These are phyloP conservation scores for Mustela erminea DNA, from an alignment of 2,797 vertebrate species.

Conservation along the genomic window DNA sequence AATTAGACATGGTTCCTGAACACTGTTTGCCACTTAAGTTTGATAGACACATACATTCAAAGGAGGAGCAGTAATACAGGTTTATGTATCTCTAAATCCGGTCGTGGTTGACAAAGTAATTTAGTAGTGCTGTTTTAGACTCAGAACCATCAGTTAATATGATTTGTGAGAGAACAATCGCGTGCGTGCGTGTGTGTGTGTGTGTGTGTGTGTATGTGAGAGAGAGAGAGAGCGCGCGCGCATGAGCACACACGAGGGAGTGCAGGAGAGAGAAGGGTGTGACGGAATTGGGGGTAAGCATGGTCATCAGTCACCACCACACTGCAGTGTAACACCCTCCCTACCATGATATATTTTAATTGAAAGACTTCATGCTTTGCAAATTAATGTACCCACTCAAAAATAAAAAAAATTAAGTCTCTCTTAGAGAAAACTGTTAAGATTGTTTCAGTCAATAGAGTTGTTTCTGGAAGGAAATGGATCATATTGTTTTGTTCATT, in stretches of 20 bases:
- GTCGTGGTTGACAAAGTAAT: neutral
- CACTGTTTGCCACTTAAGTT: neutral
- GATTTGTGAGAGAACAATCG: neutral
- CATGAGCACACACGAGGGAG: neutral
- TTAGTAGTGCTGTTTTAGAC: slow-evolving; percentile 17
- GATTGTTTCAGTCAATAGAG: neutral
- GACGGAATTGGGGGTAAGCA: too few relatives aligned
- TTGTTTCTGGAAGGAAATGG: neutral
- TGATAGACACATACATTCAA: neutral
- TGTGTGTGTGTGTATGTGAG: rapidly evolving
- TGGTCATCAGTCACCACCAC: neutral
- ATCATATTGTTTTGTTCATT: neutral
- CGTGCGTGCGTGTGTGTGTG: too few relatives aligned
- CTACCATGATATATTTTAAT: neutral
- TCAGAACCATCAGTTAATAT: neutral
- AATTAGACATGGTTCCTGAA: slow-evolving; percentile 35
- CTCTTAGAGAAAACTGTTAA: neutral
- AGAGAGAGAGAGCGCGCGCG: rapidly evolving
- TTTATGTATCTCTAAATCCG: slow-evolving; percentile 45
- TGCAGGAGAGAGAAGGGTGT: neutral
- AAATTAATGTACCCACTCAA: neutral
- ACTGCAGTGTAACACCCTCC: neutral
- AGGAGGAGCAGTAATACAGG: neutral
- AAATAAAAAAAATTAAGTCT: neutral
- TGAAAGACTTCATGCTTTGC: neutral